Evolutionary conservation across 1,140 invertebrate genomes (phyloP).

Genomic region (Gryon sp.): DNA sequence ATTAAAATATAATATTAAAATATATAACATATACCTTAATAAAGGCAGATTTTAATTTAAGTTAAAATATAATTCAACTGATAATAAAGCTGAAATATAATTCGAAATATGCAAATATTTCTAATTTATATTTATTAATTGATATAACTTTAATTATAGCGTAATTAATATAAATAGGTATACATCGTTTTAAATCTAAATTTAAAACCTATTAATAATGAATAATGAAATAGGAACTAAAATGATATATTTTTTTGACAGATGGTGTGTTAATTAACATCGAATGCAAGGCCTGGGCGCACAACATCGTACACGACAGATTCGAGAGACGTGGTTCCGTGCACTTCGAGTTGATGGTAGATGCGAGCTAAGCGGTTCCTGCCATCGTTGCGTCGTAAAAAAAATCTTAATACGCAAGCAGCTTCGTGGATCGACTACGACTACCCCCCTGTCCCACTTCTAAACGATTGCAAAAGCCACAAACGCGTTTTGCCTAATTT

Average conservation of each 20-base stretch:
- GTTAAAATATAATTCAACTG: too few relatives aligned
- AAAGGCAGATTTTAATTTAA: too few relatives aligned
- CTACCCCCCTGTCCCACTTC: conserved; percentile 55
- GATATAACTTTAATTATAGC: too few relatives aligned
- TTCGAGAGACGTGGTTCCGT: conserved; percentile 93
- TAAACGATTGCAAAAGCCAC: conserved; percentile 51
- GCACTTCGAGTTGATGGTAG: conserved; percentile 97
- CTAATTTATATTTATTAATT: too few relatives aligned
- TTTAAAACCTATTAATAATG: too few relatives aligned
- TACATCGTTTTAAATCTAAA: too few relatives aligned
- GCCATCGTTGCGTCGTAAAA: conserved; percentile 60
- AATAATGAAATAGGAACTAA: too few relatives aligned
- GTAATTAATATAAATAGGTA: too few relatives aligned
- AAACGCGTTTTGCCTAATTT: conserved; percentile 59
- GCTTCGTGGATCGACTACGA: conserved; percentile 60
- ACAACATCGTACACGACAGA: conserved; percentile 93
- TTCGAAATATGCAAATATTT: too few relatives aligned
- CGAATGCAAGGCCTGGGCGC: conserved; percentile 97
- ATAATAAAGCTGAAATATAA: too few relatives aligned
- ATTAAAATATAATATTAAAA: too few relatives aligned
- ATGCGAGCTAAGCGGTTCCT: conserved; percentile 81
- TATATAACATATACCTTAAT: too few relatives aligned
- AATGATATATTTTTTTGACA: conserved; percentile 24
- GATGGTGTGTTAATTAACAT: conserved; percentile 91
- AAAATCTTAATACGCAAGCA: conserved; percentile 55